A percentile compares a stretch with the other conserved stretches of the same genome.
Conservation (phyloP, 2,888 invertebrate genomes). For the Epinotia brunnichana region DNA sequence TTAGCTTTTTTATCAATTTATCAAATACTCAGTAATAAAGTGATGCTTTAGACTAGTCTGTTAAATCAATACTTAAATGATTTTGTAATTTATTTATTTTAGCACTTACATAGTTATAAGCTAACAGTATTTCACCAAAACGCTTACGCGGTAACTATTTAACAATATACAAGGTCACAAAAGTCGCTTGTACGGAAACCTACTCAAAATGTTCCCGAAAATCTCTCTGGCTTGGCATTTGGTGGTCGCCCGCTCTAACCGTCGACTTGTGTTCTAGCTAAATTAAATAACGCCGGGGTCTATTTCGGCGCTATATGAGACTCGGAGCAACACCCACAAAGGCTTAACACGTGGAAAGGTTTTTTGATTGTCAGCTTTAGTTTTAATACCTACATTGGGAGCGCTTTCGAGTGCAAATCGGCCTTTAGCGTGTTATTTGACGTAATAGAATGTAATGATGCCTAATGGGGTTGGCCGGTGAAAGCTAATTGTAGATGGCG, state of each 20-base stretch:
- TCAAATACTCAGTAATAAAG: too few species aligned
- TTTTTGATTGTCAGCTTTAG: slow-evolving; percentile 13
- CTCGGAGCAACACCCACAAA: slow-evolving; percentile 21
- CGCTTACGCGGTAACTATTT: background rate
- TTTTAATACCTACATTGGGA: background rate
- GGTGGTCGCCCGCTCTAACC: background rate
- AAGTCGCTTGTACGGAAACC: background rate
- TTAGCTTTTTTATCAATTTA: too few species aligned
- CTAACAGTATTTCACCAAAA: too few species aligned
- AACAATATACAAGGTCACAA: background rate
- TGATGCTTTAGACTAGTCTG: too few species aligned
- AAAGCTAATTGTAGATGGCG: too few species aligned
- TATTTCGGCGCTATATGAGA: slow-evolving; percentile 28
- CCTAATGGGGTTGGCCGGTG: too few species aligned
- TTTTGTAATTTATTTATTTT: too few species aligned
- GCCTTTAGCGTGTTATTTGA: slow-evolving; percentile 2
- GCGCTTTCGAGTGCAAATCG: slow-evolving; percentile 6
- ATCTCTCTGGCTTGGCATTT: background rate
- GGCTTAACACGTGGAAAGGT: slow-evolving; percentile 16
- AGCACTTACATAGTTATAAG: too few species aligned
- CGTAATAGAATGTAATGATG: slow-evolving; percentile 2
- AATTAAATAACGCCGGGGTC: slow-evolving; percentile 38
- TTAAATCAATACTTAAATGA: too few species aligned
- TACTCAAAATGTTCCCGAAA: too few species aligned
- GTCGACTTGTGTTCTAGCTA: slow-evolving; percentile 31